Conservation (phyloP, 2,113 vertebrate genomes). For the Daubentonia madagascariensis region DNA sequence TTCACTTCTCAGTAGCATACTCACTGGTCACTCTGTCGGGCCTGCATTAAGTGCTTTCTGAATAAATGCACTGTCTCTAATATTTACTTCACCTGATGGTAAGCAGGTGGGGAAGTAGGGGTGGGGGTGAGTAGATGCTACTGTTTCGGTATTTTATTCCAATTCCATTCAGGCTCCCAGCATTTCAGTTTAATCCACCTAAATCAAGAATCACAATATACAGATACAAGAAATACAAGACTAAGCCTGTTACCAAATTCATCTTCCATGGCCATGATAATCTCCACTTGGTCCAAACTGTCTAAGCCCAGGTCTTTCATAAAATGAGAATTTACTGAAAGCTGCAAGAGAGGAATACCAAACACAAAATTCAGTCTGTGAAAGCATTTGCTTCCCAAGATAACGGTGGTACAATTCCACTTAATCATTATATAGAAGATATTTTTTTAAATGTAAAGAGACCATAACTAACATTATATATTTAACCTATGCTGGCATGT, state of each 20-base stretch:
- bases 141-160: background rate
- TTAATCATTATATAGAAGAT: background rate
- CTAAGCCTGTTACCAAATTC: constrained; percentile 92
- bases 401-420: background rate
- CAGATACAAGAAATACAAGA: background rate
- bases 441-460: background rate
- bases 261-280: constrained; percentile 99
- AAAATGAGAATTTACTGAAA: constrained; percentile 91
- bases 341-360: constrained; percentile 79
- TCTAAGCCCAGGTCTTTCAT: constrained; percentile 98
- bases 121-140: background rate
- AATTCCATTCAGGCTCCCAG: background rate
- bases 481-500: background rate
- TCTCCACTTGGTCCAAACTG: constrained; percentile 99
- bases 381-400: background rate
- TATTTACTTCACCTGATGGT: background rate
- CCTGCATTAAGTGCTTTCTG: background rate
- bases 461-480: background rate
- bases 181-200: background rate
- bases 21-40: background rate
- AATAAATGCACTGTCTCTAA: background rate
- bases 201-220: background rate
- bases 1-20: background rate
- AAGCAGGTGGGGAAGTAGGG: no score
- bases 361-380: background rate